Conservation (phyloP, 2,113 vertebrate species). For the Ginglymostoma cirratum region DNA sequence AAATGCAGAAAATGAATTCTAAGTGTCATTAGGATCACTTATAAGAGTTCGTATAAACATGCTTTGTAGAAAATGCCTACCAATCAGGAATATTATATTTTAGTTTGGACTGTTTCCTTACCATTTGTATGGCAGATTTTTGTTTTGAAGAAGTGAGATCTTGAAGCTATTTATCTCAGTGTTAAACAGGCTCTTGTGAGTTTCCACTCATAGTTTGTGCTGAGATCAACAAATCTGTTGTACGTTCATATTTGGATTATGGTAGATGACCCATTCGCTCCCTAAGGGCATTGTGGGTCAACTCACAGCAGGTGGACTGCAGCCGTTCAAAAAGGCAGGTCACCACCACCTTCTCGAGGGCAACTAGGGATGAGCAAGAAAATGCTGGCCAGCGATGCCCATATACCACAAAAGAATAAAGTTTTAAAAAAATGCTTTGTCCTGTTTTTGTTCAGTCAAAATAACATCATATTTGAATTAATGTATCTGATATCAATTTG, state of each 20-base stretch:
- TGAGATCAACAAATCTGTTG: not conserved
- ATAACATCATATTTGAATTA: not conserved
- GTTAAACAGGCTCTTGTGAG: not conserved
- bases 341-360: no score
- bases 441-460: not conserved
- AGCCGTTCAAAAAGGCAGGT: no score
- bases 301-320: no score
- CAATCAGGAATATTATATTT: not conserved
- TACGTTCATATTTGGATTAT: not conserved
- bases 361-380: no score
- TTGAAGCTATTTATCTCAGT: not conserved
- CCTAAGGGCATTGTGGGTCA: no score
- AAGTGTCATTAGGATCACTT: not conserved
- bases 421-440: not conserved
- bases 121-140: not conserved
- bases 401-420: no score
- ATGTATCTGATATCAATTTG: not conserved
- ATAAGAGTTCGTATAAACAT: not conserved
- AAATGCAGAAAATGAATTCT: not conserved
- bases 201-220: not conserved
- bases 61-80: not conserved
- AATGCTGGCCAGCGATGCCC: no score
- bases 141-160: not conserved
- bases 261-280: not conserved
- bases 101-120: not conserved